phyloP scores from a whole-genome alignment of 2,113 vertebrate genomes.

The Scartelaos histophorus region DNA sequence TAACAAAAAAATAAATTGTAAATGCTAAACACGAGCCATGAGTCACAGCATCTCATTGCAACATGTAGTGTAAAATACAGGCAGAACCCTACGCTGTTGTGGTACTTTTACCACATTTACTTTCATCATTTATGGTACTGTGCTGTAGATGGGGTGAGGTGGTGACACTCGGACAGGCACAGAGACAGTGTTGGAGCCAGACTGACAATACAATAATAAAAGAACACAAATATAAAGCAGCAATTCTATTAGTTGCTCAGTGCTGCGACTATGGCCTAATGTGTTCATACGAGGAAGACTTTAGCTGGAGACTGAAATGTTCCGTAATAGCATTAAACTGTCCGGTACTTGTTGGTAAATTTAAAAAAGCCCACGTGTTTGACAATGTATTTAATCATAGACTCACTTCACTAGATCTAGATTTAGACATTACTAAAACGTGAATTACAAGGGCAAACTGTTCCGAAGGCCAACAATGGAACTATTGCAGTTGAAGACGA shows the following conservation, averaged over 20 bases:
- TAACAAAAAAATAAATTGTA: slow-evolving; percentile 23
- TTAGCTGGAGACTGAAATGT: slow-evolving; percentile 23
- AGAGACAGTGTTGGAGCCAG: slow-evolving; percentile 25
- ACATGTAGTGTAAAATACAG: slow-evolving; percentile 43
- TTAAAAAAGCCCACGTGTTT: slow-evolving; percentile 17
- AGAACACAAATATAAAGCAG: slow-evolving; percentile 15
- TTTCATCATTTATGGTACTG: slow-evolving; percentile 8
- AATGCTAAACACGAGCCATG: slow-evolving; percentile 28
- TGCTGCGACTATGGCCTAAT: slow-evolving; percentile 37
- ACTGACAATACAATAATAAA: slow-evolving; percentile 35
- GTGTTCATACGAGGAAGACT: slow-evolving; percentile 62
- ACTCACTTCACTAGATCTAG: slow-evolving; percentile 22
- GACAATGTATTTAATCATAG: slow-evolving; percentile 22
- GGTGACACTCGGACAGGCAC: slow-evolving; percentile 28
- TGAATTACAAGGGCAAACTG: slow-evolving; percentile 28
- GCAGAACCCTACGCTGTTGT: slow-evolving; percentile 16
- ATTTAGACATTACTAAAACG: slow-evolving; percentile 33
- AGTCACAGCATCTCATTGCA: slow-evolving; percentile 17
- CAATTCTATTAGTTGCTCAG: slow-evolving; percentile 18
- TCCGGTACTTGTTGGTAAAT: slow-evolving; percentile 2
- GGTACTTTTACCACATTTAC: slow-evolving; percentile 6
- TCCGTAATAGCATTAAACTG: slow-evolving; percentile 3
- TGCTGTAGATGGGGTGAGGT: slow-evolving; percentile 25
- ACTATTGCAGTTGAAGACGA: slow-evolving; percentile 64
- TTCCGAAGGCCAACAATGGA: slow-evolving; percentile 59